Base-by-base conservation (phyloP, 2,797 vertebrate genomes). In the Lutjanus argentimaculatus region DNA sequence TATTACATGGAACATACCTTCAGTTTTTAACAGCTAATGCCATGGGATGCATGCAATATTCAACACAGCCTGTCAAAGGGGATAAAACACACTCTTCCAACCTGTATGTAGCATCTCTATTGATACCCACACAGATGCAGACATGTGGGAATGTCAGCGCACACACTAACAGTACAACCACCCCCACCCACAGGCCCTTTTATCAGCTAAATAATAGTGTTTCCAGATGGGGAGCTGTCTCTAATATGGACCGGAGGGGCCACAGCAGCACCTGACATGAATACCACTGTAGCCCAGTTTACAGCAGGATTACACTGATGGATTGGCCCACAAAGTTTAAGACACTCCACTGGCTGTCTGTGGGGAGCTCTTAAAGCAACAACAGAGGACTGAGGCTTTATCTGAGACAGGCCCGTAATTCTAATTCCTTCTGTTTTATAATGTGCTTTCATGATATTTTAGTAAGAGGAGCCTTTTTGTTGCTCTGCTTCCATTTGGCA, bases 1-100 rank as follows among this genome's bases (percentile, higher is more conserved):
- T 84, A 86, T 86, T 86, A 76, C 77, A 87, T 84, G 64, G 49
- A 80, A 72, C 68, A 83, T 67, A 79, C 75, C 61, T 80, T 69
- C 70, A 48, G 46, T 80, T 85, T 87, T 86, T 82, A 85, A 81
- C 72, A 71, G 64, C 74, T 17, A 59, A 68, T 63, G n/a, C 67
- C 49, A 40, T 55, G 77, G 75, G 79, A 87, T 15, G 22, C 67
- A 72, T 84, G 72, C 49, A 85, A 83, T 85, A 85, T 87, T 90
- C 81, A 85, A 49, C 75, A 45, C 66, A 3, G 56, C 42, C 79
- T 72, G 80, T 85, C 83, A 74, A 48, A 85, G 68, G 69, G 59
- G 71, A 82, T 82, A 56, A 59, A 85, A 70, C 36, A 36, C 62
- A 64, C 84, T 75, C 45, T 76, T 36, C 40, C 65, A 25, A 74